A percentile compares a stretch with the other conserved stretches of the same genome.
Conservation (phyloP, 2,113 vertebrate species). For the Diadophis punctatus region DNA sequence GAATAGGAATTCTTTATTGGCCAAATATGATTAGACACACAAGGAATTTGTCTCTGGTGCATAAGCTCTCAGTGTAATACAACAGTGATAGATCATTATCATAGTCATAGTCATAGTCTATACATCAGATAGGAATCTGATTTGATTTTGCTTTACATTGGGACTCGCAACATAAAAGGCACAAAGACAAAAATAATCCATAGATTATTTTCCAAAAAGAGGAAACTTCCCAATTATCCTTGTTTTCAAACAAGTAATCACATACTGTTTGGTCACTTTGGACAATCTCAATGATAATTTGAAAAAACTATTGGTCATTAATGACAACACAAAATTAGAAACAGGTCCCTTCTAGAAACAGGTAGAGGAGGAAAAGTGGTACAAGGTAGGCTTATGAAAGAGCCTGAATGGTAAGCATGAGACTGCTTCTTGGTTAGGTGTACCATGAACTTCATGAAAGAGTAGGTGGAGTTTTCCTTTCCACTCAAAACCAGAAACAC, state of each 20-base stretch:
- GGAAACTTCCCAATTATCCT: conserved; percentile 26
- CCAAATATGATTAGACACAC: too few species aligned
- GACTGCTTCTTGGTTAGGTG: neutral
- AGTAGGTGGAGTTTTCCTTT: neutral
- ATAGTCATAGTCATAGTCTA: too few species aligned
- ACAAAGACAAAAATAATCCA: conserved; percentile 60
- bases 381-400: neutral
- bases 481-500: neutral
- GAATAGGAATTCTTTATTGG: too few species aligned
- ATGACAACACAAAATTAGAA: too few species aligned
- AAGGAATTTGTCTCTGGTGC: too few species aligned
- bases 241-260: conserved; percentile 51
- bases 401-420: neutral
- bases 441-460: neutral
- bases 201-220: conserved; percentile 45
- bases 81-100: too few species aligned
- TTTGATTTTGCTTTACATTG: conserved; percentile 55
- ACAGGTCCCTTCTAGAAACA: too few species aligned
- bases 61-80: too few species aligned
- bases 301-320: conserved; percentile 66
- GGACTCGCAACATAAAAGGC: conserved; percentile 69
- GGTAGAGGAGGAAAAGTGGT: neutral
- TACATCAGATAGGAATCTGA: conserved; percentile 9
- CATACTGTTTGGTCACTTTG: conserved; percentile 79
- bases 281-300: conserved; percentile 72